phyloP scores from a whole-genome alignment of 37 sponge, comb jelly and placozoan species.

The Aphrocallistes beatrix region DNA sequence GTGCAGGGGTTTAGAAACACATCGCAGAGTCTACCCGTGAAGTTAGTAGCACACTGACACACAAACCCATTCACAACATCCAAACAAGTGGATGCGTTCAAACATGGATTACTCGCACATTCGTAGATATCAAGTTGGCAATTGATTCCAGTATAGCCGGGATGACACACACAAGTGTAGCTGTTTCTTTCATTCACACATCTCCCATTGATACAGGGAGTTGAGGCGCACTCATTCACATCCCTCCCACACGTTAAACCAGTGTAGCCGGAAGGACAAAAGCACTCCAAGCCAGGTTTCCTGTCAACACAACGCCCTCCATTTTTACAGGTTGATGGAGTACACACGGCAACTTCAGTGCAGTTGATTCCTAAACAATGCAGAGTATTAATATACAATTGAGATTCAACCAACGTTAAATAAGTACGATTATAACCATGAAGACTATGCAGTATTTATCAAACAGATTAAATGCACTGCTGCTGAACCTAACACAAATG shows the following conservation, averaged over 20 bases:
- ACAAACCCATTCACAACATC: slow-evolving; percentile 31
- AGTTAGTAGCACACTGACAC: slow-evolving; percentile 41
- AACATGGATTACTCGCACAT: slow-evolving; percentile 32
- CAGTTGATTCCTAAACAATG: slow-evolving; percentile 20
- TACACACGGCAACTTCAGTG: slow-evolving; percentile 27
- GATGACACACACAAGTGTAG: slow-evolving; percentile 38
- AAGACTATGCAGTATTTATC: neutral
- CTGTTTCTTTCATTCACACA: slow-evolving; percentile 25
- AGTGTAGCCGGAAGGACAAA: slow-evolving; percentile 43
- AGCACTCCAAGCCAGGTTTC: slow-evolving; percentile 23
- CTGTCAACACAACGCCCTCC: slow-evolving; percentile 22
- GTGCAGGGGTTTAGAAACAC: slow-evolving; percentile 6
- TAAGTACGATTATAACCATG: no score
- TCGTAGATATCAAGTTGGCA: slow-evolving; percentile 46
- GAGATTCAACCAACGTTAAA: no score
- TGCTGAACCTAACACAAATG: no score
- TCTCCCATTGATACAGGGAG: slow-evolving; percentile 29
- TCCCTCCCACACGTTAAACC: slow-evolving; percentile 37
- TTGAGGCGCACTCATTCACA: slow-evolving; percentile 38
- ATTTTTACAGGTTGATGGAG: slow-evolving; percentile 15
- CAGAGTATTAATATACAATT: no score
- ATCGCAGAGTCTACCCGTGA: slow-evolving; percentile 36
- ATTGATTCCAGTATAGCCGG: slow-evolving; percentile 35
- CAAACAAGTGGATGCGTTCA: slow-evolving; percentile 41
- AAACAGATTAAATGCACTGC: no score